phyloP scores from a whole-genome alignment of 1,140 invertebrate genomes.

The Mamestra configurata region DNA sequence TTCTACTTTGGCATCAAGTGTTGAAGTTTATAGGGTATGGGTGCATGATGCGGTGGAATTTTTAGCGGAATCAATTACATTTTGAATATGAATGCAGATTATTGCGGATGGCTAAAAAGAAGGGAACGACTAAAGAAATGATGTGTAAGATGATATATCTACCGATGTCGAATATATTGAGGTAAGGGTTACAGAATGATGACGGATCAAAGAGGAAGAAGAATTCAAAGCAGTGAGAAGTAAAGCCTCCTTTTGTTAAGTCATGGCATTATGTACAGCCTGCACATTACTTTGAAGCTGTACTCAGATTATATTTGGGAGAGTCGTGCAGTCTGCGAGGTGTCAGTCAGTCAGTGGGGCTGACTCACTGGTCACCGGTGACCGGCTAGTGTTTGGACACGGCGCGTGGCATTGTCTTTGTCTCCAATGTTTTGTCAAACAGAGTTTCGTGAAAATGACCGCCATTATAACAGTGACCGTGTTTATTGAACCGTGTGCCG shows the following conservation, averaged over 20 bases:
- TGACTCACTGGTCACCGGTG: constrained; percentile 62
- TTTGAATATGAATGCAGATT: no score
- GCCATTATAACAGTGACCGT: constrained; percentile 61
- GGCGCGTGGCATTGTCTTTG: constrained; percentile 82
- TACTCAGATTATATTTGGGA: constrained; percentile 5
- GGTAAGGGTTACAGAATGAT: no score
- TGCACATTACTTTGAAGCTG: not conserved
- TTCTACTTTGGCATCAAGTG: no score
- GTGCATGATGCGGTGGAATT: no score
- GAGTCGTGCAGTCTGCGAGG: constrained; percentile 15
- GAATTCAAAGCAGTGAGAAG: not conserved
- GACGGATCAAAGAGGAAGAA: no score
- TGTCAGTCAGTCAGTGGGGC: constrained; percentile 33
- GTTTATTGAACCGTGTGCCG: constrained; percentile 69
- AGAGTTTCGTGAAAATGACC: constrained; percentile 73
- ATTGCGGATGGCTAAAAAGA: no score
- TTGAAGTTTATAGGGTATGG: no score
- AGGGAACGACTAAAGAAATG: no score
- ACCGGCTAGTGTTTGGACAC: constrained; percentile 74
- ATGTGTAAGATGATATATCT: no score
- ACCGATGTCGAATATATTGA: no score
- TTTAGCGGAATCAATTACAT: no score
- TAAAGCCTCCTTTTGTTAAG: not conserved
- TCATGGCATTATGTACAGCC: no score
- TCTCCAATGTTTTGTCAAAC: constrained; percentile 77